These are phyloP conservation scores for Melipona bicolor DNA, from an alignment of 2,888 invertebrate genomes.

Conservation along the genomic window DNA sequence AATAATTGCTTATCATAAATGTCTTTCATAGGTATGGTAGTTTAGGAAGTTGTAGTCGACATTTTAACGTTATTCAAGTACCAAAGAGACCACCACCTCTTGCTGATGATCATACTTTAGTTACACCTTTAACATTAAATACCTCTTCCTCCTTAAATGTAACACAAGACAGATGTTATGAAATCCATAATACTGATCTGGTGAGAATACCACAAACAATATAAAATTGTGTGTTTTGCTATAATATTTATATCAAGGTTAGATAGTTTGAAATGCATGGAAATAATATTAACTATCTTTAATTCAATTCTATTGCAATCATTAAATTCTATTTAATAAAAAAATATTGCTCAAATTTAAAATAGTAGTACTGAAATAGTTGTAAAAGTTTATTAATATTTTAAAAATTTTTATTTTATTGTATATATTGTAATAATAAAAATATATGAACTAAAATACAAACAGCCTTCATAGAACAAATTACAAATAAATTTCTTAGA, in stretches of 20 bases:
- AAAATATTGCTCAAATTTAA: neutral
- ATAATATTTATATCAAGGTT: conserved; percentile 30
- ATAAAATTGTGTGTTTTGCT: conserved; percentile 27
- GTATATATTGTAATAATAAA: conserved; percentile 54
- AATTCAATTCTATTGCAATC: neutral
- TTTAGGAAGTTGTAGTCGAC: conserved; percentile 63
- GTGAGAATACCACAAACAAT: conserved; percentile 65
- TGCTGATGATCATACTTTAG: conserved; percentile 52
- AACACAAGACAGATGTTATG: conserved; percentile 69
- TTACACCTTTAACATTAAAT: conserved; percentile 41
- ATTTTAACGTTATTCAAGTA: conserved; percentile 65
- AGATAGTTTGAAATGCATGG: neutral
- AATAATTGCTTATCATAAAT: neutral
- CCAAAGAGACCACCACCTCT: conserved; percentile 70
- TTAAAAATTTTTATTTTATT: conserved; percentile 3
- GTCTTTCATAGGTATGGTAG: conserved; percentile 72
- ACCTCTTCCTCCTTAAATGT: conserved; percentile 54
- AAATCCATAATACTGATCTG: conserved; percentile 70
- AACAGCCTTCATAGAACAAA: conserved; percentile 10
- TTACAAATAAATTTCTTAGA: conserved; percentile 31
- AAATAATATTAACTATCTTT: neutral
- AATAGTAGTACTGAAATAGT: neutral
- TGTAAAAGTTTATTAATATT: neutral
- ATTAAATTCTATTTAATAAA: neutral
- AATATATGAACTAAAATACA: conserved; percentile 28